phyloP scores from a whole-genome alignment of 2,888 invertebrate species.

The Polydrusus cervinus region DNA sequence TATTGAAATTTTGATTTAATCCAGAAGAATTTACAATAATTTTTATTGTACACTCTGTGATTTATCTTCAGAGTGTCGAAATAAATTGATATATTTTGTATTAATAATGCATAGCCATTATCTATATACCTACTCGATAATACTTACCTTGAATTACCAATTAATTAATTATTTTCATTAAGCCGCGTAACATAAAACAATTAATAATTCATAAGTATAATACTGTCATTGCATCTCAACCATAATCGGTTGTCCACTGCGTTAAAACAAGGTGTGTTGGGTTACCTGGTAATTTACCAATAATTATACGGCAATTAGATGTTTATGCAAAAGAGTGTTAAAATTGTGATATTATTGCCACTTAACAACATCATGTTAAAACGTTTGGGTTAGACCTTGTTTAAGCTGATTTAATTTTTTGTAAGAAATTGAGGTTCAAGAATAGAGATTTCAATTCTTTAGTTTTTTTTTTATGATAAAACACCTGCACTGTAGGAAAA shows the following conservation, averaged over 20 bases:
- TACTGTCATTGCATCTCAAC: slow-evolving; percentile 24
- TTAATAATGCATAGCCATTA: too few relatives aligned
- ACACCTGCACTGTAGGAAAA: too few relatives aligned
- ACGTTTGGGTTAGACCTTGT: slow-evolving; percentile 42
- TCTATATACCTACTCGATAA: too few relatives aligned
- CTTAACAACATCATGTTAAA: slow-evolving; percentile 51
- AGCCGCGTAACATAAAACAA: background rate
- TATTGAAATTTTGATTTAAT: too few relatives aligned
- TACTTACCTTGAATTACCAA: slow-evolving; percentile 9
- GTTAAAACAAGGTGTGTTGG: slow-evolving; percentile 45
- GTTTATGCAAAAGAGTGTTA: slow-evolving; percentile 51
- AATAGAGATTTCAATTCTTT: slow-evolving; percentile 23
- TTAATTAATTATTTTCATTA: background rate
- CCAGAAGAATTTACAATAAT: too few relatives aligned
- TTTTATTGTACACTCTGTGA: too few relatives aligned
- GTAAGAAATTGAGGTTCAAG: slow-evolving; percentile 10
- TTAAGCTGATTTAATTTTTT: slow-evolving; percentile 41
- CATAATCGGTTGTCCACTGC: slow-evolving; percentile 20
- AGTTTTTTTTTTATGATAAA: background rate
- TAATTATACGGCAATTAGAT: slow-evolving; percentile 52
- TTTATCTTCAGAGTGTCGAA: background rate
- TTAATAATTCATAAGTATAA: slow-evolving; percentile 13
- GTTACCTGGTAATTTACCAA: slow-evolving; percentile 48
- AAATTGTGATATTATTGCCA: slow-evolving; percentile 54
- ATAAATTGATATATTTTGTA: too few relatives aligned